Percentiles rank a stretch among this genome's conserved stretches.
Evolutionary conservation across 2,888 invertebrate genomes (phyloP).

Genomic region (Spialia ferax): DNA sequence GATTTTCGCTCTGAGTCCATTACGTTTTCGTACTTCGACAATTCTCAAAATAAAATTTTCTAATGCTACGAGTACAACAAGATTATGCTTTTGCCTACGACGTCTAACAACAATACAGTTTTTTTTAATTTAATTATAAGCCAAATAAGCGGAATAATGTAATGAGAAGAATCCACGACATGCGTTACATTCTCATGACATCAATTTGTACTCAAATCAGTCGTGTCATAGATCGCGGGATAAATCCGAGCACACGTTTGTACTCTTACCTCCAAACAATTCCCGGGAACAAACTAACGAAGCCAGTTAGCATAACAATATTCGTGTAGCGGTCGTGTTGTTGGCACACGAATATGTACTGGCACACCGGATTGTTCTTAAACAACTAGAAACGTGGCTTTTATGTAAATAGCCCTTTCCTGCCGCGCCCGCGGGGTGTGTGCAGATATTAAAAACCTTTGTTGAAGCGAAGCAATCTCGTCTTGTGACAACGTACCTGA

Average conservation of each 20-base stretch:
- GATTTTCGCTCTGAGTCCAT: too few relatives aligned
- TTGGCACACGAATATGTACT: conserved; percentile 59
- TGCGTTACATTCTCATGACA: conserved; percentile 1
- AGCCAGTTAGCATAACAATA: conserved; percentile 85
- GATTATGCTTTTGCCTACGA: too few relatives aligned
- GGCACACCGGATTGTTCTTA: conserved; percentile 69
- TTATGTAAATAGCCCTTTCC: conserved; percentile 78
- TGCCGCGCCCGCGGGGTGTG: conserved; percentile 74
- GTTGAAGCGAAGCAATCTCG: conserved; percentile 67
- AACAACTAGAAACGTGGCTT: conserved; percentile 70
- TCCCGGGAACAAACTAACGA: conserved; percentile 84
- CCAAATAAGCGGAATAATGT: background rate
- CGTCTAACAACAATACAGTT: too few relatives aligned
- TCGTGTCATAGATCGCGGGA: conserved; percentile 63
- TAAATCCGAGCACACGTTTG: conserved; percentile 69
- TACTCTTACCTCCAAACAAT: conserved; percentile 70
- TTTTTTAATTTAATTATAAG: background rate
- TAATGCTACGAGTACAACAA: too few relatives aligned
- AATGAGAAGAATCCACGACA: background rate
- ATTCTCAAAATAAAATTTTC: too few relatives aligned
- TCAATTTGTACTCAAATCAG: conserved; percentile 61
- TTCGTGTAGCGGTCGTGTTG: conserved; percentile 67
- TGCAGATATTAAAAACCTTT: conserved; percentile 83
- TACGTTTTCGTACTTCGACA: too few relatives aligned
- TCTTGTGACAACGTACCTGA: conserved; percentile 48